Base-by-base conservation (phyloP, 2,113 vertebrate genomes). In the Labrus mixtus region DNA sequence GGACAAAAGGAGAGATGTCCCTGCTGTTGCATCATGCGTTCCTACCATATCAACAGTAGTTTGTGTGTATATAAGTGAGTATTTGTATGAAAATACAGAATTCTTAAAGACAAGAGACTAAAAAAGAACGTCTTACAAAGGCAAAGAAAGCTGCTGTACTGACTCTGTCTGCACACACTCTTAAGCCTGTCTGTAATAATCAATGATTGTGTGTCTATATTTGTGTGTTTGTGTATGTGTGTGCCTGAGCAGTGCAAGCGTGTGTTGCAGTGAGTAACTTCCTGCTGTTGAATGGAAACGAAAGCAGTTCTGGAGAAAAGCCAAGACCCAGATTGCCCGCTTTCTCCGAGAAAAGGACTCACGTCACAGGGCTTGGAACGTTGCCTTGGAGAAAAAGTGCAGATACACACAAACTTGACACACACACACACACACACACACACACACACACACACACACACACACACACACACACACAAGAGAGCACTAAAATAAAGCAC, bases 311-410 rank as follows among this genome's bases (percentile, higher is more conserved):
- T 91, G 86, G 82, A 89, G 45, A 39, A 19, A 63, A 71, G 82
- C 90, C 87, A 90, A 68, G 33, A 46, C 75, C 58, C 81, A 92
- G 85, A 90, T 86, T 88, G 87, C 61, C 78, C 83, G 62, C 73
- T 82, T 88, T 87, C 69, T 78, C 53, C 78, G 80, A 85, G 71
- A 84, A 84, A 55, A 1, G 53, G 51, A 29, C 82, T 84, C 79
- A 73, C 67, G 51, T 89, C 88, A 91, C 76, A 81, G 64, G 36
- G 53, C 20, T 73, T 76, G 81, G 82, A 86, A 88, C 64, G 61
- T 58, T 85, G 89, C 79, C 78, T 53, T 68, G 39, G 17, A 86
- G 53, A 80, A 78, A 76, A 84, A 66, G 41, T 45, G 72, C 56
- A 68, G 45, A 66, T 22, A 20, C 58, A 76, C 59, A 63, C 51